Base-by-base conservation (phyloP, 2,113 vertebrate genomes). In the Chaetodon auriga region DNA sequence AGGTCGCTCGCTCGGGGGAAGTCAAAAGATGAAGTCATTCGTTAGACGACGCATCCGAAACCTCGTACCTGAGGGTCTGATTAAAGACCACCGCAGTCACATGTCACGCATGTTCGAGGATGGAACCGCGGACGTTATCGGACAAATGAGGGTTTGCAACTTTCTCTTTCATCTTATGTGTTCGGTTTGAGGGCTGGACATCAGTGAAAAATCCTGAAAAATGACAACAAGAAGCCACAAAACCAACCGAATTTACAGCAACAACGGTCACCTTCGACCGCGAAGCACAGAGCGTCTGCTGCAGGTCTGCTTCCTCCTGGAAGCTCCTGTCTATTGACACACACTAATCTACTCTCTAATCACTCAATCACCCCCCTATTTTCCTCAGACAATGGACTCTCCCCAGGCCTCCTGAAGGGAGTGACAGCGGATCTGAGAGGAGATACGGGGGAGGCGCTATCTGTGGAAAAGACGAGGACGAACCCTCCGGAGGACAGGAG, bases 361-460 rank as follows among this genome's bases (percentile, higher is more conserved):
- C 91, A 49, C 86, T 81, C 83, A 10, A 85, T 86, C 86, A 82
- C 38, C 60, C 68, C 77, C 82, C 84, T 23, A 61, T 90, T 85
- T 70, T 45, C 58, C 70, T 13, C 77, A 68, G 57, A 94, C 93
- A 94, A 94, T 90, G 80, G 93, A 48, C 74, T 77, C 84, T 80
- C 86, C 78, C 77, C 5, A 0, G 25, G 65, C 81, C 73, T 68
- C n/a, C 23, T 60, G 43, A 78, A n/a, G 38, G 78, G 38, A 3
- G 4, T 91, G 93, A 91, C 93, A 92, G 87, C 35, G 10, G 48
- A 36, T 85, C 79, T 62, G 1, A 11, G 63, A 72, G 72, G 9
- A 82, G 90, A 92, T 90, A 75, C 2, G 3, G 63, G 63, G 71
- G 62, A n/a, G 80, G 30, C 12, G 5, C 66, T 71, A 82, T 88